Conservation (phyloP, 2,888 invertebrate species). For the Lasius platythorax region DNA sequence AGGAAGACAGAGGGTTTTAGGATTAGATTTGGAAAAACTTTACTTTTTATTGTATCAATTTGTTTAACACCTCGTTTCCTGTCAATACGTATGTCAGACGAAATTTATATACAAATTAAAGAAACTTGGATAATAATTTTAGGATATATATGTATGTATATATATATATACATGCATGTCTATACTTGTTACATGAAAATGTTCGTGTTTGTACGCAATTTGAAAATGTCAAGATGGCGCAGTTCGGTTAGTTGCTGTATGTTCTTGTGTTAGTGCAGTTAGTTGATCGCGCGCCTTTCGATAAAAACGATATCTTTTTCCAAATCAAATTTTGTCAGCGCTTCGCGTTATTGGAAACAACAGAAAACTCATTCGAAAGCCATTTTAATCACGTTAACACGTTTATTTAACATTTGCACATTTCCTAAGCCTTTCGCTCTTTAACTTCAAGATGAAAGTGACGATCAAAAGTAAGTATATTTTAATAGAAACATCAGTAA, state of each 20-base stretch:
- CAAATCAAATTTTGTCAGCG: not conserved
- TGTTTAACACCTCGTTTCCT: not conserved
- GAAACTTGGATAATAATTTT: not conserved
- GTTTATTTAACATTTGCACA: not conserved
- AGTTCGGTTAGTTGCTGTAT: not conserved
- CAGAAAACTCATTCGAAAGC: too few species aligned
- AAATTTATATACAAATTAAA: not conserved
- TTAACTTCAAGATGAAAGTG: conserved; percentile 87
- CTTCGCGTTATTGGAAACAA: too few species aligned
- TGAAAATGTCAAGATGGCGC: conserved; percentile 61
- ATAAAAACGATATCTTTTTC: not conserved
- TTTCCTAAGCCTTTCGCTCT: not conserved
- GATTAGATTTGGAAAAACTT: not conserved
- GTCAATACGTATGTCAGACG: not conserved
- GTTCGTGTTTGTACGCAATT: conserved; percentile 23
- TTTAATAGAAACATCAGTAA: not conserved
- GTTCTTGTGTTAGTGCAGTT: not conserved
- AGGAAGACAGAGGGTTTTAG: not conserved
- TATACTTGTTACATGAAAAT: not conserved
- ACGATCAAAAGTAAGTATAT: conserved; percentile 88
- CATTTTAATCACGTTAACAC: not conserved
- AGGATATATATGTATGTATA: not conserved
- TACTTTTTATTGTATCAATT: not conserved
- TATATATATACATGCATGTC: not conserved
- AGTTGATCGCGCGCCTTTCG: too few species aligned